Percentiles rank a stretch among this genome's conserved stretches.
phyloP scores from a whole-genome alignment of 2,888 invertebrate species.

The Xanthia togata region DNA sequence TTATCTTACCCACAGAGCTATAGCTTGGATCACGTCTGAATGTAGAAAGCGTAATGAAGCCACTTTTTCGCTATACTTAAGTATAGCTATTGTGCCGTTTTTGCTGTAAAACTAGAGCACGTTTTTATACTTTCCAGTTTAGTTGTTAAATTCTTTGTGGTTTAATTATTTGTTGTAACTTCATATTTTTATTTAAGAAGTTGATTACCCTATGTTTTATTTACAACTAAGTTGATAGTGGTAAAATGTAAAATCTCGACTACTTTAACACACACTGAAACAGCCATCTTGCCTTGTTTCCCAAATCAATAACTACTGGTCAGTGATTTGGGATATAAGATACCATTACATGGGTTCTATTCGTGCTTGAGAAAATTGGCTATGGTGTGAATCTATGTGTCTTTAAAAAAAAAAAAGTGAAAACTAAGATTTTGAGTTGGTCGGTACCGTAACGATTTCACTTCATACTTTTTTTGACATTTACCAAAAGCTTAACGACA shows the following conservation, averaged over 20 bases:
- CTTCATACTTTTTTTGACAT: conserved; percentile 65
- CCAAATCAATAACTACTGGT: not conserved
- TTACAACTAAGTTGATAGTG: not conserved
- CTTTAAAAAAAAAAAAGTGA: conserved; percentile 24
- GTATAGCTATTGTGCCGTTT: conserved; percentile 53
- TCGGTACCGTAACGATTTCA: conserved; percentile 61
- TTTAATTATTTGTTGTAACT: conserved; percentile 5
- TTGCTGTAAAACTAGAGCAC: conserved; percentile 53
- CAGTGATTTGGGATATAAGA: not conserved
- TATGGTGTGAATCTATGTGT: not conserved
- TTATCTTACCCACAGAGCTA: conserved; percentile 66
- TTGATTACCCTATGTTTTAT: not conserved
- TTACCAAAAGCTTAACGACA: conserved; percentile 58
- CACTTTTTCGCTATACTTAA: conserved; percentile 69
- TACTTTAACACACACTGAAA: not conserved
- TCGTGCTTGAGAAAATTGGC: not conserved
- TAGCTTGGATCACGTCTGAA: conserved; percentile 68
- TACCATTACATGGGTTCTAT: not conserved
- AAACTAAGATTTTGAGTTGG: conserved; percentile 39
- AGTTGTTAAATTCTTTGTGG: conserved; percentile 44
- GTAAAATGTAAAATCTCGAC: not conserved
- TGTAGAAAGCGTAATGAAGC: conserved; percentile 77
- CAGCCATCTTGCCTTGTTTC: not conserved
- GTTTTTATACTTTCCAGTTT: conserved; percentile 59
- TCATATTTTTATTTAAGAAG: not conserved